Evolutionary conservation across 2,797 vertebrate genomes (phyloP).

Genomic region (Sylvilagus floridanus): DNA sequence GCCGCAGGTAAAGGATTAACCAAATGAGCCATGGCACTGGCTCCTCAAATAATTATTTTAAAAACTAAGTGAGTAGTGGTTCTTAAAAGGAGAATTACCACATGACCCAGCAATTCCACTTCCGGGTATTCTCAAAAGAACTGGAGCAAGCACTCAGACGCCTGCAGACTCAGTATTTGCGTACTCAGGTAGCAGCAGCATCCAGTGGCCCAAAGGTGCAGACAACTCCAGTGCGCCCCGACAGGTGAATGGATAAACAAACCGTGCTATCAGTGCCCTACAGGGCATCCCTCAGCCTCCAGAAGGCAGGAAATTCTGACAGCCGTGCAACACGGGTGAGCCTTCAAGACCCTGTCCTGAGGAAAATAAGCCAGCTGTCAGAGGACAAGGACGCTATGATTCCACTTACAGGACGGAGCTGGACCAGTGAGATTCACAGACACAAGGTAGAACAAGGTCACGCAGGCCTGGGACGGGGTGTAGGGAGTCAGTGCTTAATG

Average conservation of each 20-base stretch:
- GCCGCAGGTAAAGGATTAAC: too few species aligned
- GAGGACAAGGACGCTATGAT: not conserved
- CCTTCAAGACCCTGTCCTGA: not conserved
- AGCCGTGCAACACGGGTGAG: not conserved
- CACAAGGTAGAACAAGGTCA: not conserved
- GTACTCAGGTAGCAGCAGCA: not conserved
- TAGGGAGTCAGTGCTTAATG: not conserved
- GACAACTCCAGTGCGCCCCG: rapidly evolving
- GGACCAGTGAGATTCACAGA: not conserved
- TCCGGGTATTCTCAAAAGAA: not conserved
- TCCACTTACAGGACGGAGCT: not conserved
- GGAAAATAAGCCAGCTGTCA: not conserved
- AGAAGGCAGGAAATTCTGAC: not conserved
- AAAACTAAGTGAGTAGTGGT: not conserved
- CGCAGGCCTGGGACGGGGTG: too few species aligned
- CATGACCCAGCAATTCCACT: not conserved
- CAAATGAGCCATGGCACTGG: too few species aligned
- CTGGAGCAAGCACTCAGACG: not conserved
- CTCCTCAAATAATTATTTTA: too few species aligned
- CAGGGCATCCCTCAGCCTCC: not conserved
- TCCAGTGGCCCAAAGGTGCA: not conserved
- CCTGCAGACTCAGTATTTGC: too few species aligned
- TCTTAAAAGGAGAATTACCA: not conserved
- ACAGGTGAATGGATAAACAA: not conserved
- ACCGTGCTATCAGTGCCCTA: not conserved